Evolutionary conservation across 2,888 invertebrate species (phyloP).

Genomic region (Adineta ricciae): DNA sequence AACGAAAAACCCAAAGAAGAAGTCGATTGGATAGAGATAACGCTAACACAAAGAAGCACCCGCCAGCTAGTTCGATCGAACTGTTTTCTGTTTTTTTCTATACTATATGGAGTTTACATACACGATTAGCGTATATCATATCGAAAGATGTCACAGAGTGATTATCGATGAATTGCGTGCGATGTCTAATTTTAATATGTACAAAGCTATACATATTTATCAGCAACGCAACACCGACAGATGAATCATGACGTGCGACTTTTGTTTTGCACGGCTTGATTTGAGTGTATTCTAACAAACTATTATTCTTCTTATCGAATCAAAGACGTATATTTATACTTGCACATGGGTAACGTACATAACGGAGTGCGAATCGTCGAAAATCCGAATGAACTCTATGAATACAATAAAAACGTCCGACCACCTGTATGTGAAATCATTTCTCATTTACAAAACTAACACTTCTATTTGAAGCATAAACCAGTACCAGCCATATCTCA

Average conservation of each 20-base stretch:
- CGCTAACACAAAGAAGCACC: too few relatives aligned
- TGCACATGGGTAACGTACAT: neutral
- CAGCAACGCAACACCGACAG: too few relatives aligned
- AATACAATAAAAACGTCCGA: neutral
- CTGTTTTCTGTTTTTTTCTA: too few relatives aligned
- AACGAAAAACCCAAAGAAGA: too few relatives aligned
- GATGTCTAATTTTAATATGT: too few relatives aligned
- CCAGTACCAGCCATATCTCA: neutral
- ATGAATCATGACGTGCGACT: too few relatives aligned
- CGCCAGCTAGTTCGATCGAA: too few relatives aligned
- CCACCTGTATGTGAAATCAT: neutral
- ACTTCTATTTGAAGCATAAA: neutral
- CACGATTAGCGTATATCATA: neutral
- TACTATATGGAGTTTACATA: too few relatives aligned
- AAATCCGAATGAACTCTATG: neutral
- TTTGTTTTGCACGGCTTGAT: neutral
- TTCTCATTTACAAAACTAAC: neutral
- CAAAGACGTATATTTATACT: too few relatives aligned
- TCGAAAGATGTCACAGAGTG: neutral
- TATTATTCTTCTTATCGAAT: too few relatives aligned
- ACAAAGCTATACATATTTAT: too few relatives aligned
- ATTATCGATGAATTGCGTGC: neutral
- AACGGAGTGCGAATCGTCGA: neutral
- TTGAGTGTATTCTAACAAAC: neutral
- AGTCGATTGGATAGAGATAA: too few relatives aligned